phyloP scores from a whole-genome alignment of 2,113 vertebrate genomes.

The Murina feae region DNA sequence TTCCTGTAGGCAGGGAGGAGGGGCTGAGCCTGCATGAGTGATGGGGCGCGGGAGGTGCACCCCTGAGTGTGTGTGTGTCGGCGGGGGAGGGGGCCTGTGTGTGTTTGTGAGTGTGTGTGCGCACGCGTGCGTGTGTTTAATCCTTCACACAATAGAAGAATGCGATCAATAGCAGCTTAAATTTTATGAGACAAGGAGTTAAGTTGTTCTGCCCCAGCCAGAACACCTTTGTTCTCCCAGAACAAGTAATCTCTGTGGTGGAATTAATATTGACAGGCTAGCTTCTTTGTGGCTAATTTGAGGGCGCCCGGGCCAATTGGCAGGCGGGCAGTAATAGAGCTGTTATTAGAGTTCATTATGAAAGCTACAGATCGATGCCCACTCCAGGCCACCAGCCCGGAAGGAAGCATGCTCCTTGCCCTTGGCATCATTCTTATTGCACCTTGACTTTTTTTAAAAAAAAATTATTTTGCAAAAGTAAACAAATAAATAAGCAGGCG shows the following conservation, averaged over 20 bases:
- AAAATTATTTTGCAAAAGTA: not conserved
- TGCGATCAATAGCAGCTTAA: conserved; percentile 91
- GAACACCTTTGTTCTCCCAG: conserved; percentile 92
- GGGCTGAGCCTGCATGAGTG: conserved; percentile 53
- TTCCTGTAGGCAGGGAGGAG: conserved; percentile 81
- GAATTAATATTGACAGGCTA: conserved; percentile 92
- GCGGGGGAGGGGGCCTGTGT: no score
- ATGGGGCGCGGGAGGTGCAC: conserved; percentile 49
- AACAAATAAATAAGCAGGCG: not conserved
- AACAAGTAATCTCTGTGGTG: conserved; percentile 87
- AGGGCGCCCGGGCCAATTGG: conserved; percentile 88
- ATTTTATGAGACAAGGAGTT: conserved; percentile 91
- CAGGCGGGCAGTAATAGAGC: conserved; percentile 89
- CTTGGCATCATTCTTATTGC: conserved; percentile 71
- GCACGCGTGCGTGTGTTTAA: conserved; percentile 69
- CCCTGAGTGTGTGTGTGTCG: not conserved
- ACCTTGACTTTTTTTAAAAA: not conserved
- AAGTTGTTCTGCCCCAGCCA: conserved; percentile 84
- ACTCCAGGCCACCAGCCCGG: conserved; percentile 75
- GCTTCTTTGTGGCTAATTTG: conserved; percentile 93
- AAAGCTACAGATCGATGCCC: conserved; percentile 89
- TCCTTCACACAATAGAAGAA: conserved; percentile 81
- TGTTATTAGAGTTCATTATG: conserved; percentile 94
- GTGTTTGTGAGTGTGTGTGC: not conserved
- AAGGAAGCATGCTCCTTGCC: conserved; percentile 15